Percentiles rank a stretch among this genome's conserved stretches.
Conservation (phyloP, 1,140 invertebrate species). For the Caenorhabditis inopinata region DNA sequence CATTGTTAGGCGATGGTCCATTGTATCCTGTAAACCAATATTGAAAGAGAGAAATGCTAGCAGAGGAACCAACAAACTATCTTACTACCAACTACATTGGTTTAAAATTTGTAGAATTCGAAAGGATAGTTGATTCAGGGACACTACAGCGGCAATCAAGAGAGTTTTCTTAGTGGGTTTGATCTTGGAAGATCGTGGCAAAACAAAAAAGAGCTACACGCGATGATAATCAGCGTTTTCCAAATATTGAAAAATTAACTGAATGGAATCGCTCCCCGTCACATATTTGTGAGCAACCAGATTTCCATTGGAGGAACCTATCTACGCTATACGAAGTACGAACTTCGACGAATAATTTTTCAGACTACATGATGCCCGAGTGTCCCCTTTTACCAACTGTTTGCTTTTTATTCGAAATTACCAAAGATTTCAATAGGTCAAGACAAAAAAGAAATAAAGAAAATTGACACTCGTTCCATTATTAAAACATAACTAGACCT, state of each 20-base stretch:
- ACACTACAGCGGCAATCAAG: neutral
- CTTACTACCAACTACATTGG: neutral
- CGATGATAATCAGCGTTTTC: no score
- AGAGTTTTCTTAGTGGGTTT: no score
- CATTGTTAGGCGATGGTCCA: slow-evolving; percentile 5
- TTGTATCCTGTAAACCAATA: neutral
- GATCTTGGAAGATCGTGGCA: no score
- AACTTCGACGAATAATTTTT: neutral
- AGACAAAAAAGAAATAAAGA: neutral
- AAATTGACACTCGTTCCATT: neutral
- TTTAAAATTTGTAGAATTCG: neutral
- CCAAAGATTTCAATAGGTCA: neutral
- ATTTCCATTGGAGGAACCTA: no score
- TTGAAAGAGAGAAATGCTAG: neutral
- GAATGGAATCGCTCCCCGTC: no score
- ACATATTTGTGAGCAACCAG: no score
- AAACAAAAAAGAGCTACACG: no score
- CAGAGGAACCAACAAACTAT: neutral
- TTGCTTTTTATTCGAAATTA: no score
- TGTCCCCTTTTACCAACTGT: neutral
- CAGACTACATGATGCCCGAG: neutral
- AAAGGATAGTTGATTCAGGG: neutral
- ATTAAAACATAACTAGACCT: slow-evolving; percentile 34
- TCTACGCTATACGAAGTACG: neutral
- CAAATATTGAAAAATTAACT: no score